Conservation (phyloP, 2,113 vertebrate genomes). For the Prietella phreatophila region DNA sequence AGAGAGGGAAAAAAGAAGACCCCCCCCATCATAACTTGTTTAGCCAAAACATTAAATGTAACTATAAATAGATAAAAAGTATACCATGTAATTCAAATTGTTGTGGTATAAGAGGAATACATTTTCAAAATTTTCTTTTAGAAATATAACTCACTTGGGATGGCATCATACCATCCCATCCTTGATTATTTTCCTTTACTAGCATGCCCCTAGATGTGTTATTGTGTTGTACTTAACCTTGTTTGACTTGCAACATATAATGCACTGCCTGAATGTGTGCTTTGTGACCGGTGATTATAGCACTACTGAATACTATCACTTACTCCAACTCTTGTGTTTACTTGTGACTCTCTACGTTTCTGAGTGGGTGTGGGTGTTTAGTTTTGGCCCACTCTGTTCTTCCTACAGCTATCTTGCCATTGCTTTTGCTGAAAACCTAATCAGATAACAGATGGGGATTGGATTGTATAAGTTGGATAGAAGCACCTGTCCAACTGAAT, state of each 20-base stretch:
- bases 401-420: not conserved
- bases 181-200: not conserved
- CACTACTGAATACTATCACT: constrained; percentile 1
- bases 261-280: not conserved
- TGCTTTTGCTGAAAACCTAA: not conserved
- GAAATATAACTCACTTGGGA: not conserved
- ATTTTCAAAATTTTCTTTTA: too few species aligned
- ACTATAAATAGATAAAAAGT: not conserved
- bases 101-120: not conserved
- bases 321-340: not conserved
- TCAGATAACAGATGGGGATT: not conserved
- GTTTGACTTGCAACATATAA: not conserved
- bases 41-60: not conserved
- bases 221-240: not conserved
- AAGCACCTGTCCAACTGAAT: not conserved
- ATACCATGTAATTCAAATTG: not conserved
- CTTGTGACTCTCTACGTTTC: not conserved
- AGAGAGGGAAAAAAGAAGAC: not conserved
- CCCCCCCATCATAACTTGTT: too few species aligned
- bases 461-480: not conserved
- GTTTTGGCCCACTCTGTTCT: not conserved
- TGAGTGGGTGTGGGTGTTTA: not conserved
- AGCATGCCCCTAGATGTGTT: not conserved
- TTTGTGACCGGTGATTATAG: not conserved
- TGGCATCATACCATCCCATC: not conserved